Evolutionary conservation across 2,797 vertebrate genomes (phyloP).

Genomic region (Calcarius lapponicus): DNA sequence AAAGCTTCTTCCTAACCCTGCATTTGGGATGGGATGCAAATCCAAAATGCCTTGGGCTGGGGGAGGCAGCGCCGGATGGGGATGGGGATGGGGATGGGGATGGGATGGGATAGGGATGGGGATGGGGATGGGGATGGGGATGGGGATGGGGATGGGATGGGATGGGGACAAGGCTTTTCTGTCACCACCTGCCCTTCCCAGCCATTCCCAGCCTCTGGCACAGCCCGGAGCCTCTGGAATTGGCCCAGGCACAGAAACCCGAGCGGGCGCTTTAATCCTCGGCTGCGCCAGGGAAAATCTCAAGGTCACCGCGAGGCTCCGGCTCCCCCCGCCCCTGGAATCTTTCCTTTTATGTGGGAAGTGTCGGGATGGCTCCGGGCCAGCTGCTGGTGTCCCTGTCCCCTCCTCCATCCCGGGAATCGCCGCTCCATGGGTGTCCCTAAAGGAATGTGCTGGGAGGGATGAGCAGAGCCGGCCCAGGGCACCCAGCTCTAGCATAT

Average conservation of each 20-base stretch:
- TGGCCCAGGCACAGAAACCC: neutral
- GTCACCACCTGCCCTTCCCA: neutral
- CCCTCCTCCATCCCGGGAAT: neutral
- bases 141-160: rapidly evolving
- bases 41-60: neutral
- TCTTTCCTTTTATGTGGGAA: neutral
- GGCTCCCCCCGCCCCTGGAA: neutral
- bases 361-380: neutral
- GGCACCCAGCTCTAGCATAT: neutral
- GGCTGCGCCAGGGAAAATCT: neutral
- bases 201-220: neutral
- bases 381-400: neutral
- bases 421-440: rapidly evolving
- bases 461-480: neutral
- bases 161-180: neutral
- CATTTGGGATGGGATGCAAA: neutral
- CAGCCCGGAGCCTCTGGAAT: neutral
- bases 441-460: neutral
- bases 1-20: neutral
- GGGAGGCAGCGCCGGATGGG: neutral
- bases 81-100: rapidly evolving
- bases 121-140: neutral
- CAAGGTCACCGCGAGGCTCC: constrained; percentile 24
- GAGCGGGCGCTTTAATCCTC: neutral
- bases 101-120: rapidly evolving